A percentile compares a stretch with the other conserved stretches of the same genome.
phyloP scores from a whole-genome alignment of 2,113 vertebrate species.

The Melanerpes aurifrons region DNA sequence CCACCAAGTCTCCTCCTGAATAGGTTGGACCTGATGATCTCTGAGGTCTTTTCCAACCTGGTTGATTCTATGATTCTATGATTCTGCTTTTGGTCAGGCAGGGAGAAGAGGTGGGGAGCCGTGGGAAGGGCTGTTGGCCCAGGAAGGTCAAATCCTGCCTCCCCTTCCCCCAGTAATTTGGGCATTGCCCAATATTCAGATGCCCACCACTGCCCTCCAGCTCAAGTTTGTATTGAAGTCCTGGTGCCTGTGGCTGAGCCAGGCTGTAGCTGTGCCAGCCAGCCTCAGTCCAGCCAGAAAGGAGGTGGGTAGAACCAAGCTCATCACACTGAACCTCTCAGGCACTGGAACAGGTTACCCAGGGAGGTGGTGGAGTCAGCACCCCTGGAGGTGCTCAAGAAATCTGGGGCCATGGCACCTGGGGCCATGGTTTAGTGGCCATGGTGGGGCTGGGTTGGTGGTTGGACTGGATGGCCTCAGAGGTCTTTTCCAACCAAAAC shows the following conservation, averaged over 20 bases:
- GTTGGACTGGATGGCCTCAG: too few species aligned
- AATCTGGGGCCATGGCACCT: too few species aligned
- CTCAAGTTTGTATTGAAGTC: not conserved
- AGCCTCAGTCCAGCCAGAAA: not conserved
- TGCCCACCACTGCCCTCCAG: not conserved
- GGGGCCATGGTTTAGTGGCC: too few species aligned
- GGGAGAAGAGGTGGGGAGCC: not conserved
- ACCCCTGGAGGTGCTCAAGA: too few species aligned
- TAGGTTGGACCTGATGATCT: too few species aligned
- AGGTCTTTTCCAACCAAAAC: too few species aligned
- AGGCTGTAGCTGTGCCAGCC: not conserved
- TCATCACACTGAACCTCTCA: not conserved
- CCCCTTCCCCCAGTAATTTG: accelerated
- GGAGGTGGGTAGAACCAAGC: not conserved
- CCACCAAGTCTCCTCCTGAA: too few species aligned
- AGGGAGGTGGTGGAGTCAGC: too few species aligned
- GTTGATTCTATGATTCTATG: too few species aligned
- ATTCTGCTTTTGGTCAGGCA: not conserved
- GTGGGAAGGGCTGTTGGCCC: accelerated
- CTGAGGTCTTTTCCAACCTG: too few species aligned
- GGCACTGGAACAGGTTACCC: too few species aligned
- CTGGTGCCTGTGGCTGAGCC: accelerated
- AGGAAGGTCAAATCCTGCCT: not conserved
- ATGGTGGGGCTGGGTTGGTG: too few species aligned
- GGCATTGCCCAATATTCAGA: not conserved